Evolutionary conservation across 2,888 invertebrate species (phyloP).

Genomic region (Melanargia galathea): DNA sequence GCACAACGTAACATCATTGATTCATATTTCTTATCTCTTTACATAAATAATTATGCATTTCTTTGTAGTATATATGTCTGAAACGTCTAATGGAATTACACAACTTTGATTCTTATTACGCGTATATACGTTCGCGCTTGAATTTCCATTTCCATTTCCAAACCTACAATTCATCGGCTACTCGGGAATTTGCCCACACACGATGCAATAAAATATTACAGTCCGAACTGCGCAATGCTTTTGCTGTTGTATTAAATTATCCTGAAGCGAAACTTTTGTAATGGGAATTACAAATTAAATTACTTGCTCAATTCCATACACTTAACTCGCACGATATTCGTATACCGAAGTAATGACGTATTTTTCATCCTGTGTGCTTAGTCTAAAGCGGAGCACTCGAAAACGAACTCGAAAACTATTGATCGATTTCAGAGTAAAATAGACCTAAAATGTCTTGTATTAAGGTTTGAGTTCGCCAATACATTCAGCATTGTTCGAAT

Average conservation of each 20-base stretch:
- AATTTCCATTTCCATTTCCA: neutral
- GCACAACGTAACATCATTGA: neutral
- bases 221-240: neutral
- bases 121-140: neutral
- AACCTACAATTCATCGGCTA: neutral
- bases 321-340: too few species aligned
- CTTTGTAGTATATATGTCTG: too few species aligned
- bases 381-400: too few species aligned
- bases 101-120: neutral
- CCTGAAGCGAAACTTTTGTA: neutral
- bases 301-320: neutral
- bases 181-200: neutral
- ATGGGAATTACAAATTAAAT: too few species aligned
- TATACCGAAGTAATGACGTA: too few species aligned
- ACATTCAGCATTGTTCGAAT: too few species aligned
- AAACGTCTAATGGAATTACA: neutral
- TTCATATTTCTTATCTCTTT: neutral
- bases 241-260: neutral
- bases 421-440: too few species aligned
- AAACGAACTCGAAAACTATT: too few species aligned
- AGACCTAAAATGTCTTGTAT: too few species aligned
- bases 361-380: too few species aligned
- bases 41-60: neutral
- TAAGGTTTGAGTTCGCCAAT: too few species aligned
- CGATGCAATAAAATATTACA: neutral